Conservation (phyloP, 2,888 invertebrate species). For the Branchipolynoe longqiensis region DNA sequence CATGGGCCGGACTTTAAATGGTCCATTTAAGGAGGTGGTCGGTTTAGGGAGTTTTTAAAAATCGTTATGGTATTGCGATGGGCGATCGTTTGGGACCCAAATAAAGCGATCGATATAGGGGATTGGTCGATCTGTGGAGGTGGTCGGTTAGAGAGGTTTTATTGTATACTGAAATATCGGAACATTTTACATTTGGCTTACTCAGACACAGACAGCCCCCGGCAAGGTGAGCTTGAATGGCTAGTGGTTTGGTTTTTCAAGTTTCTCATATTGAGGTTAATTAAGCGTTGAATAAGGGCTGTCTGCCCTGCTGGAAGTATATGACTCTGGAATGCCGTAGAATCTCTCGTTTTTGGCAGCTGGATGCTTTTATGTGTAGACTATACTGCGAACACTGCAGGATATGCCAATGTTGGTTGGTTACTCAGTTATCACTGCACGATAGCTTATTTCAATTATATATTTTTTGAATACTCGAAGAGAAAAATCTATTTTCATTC, state of each 20-base stretch:
- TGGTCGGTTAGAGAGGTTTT: too few species aligned
- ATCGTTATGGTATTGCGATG: too few species aligned
- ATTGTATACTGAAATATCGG: too few species aligned
- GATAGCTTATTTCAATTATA: neutral
- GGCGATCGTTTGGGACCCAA: too few species aligned
- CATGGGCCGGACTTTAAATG: too few species aligned
- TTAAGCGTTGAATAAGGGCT: neutral
- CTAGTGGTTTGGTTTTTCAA: neutral
- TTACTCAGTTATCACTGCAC: neutral
- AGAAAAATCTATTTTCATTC: conserved; percentile 9
- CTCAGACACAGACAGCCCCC: too few species aligned
- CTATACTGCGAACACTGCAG: conserved; percentile 12
- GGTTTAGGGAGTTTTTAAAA: too few species aligned
- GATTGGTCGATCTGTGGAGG: too few species aligned
- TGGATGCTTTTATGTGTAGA: neutral
- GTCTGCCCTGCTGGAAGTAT: neutral
- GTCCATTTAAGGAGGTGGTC: too few species aligned
- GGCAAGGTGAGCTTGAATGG: too few species aligned
- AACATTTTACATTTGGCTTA: too few species aligned
- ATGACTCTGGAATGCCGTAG: conserved; percentile 33
- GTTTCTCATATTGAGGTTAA: neutral
- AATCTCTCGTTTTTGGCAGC: conserved; percentile 49
- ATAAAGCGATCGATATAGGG: too few species aligned
- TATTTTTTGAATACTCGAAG: neutral
- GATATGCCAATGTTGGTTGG: conserved; percentile 11